A percentile compares a stretch with the other conserved stretches of the same genome.
phyloP scores from a whole-genome alignment of 2,797 vertebrate species.

The Calcarius lapponicus region DNA sequence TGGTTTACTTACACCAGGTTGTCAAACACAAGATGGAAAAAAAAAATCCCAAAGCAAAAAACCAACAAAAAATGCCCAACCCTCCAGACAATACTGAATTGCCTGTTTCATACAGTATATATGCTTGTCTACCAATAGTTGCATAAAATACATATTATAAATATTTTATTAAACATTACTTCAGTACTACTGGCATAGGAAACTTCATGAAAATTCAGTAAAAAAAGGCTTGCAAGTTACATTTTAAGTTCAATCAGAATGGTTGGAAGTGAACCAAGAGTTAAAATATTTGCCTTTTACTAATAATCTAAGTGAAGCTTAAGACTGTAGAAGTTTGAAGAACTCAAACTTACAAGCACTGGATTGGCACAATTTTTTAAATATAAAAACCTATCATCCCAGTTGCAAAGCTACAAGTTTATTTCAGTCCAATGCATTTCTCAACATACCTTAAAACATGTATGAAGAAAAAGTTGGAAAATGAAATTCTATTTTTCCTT shows the following conservation, averaged over 20 bases:
- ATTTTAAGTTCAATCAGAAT: neutral
- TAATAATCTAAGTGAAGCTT: neutral
- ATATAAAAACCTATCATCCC: neutral
- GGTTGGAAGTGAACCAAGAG: neutral
- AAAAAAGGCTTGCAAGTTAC: neutral
- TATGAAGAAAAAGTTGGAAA: neutral
- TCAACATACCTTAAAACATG: neutral
- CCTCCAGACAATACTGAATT: neutral
- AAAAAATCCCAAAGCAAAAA: neutral
- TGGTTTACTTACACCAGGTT: conserved; percentile 32
- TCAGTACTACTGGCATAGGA: neutral
- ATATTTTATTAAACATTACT: neutral
- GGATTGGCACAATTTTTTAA: neutral
- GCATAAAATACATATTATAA: neutral
- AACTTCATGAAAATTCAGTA: neutral
- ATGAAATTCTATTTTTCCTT: neutral
- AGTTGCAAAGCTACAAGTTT: neutral
- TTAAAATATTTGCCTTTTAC: neutral
- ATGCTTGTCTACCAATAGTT: neutral
- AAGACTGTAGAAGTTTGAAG: neutral
- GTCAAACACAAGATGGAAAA: conserved; percentile 35
- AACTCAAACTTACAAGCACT: neutral
- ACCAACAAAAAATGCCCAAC: neutral
- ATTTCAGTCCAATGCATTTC: neutral
- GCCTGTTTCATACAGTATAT: neutral